Percentiles rank a stretch among this genome's conserved stretches.
These are phyloP conservation scores for Erinaceus europaeus DNA, from an alignment of 2,113 vertebrate genomes.

Conservation along the genomic window DNA sequence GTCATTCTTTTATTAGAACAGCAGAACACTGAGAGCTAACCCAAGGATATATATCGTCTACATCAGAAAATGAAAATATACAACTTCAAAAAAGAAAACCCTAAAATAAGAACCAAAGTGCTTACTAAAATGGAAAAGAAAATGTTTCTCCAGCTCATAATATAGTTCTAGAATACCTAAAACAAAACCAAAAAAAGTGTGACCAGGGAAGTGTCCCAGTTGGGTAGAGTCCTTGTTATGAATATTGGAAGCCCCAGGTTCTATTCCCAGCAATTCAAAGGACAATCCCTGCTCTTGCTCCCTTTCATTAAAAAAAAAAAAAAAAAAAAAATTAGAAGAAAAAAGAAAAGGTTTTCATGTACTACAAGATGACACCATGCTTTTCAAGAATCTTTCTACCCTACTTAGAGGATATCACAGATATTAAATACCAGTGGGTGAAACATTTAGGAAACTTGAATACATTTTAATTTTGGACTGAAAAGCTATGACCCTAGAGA, in stretches of 20 bases:
- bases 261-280: no score
- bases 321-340: no score
- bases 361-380: neutral
- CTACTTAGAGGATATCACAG: conserved; percentile 34
- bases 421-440: neutral
- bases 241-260: no score
- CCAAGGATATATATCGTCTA: neutral
- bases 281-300: no score
- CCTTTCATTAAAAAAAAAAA: no score
- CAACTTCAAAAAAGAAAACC: neutral
- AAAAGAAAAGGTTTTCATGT: conserved; percentile 27
- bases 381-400: conserved; percentile 42
- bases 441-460: neutral
- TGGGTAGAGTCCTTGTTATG: no score
- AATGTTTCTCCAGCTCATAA: neutral
- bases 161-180: neutral
- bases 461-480: neutral
- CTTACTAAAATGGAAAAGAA: neutral
- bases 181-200: no score
- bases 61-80: neutral
- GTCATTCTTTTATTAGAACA: neutral
- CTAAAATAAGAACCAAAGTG: neutral
- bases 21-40: neutral
- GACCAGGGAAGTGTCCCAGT: no score
- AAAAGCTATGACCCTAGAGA: conserved; percentile 11